phyloP scores from a whole-genome alignment of 1,140 invertebrate genomes.

The Wiebesia pumilae region DNA sequence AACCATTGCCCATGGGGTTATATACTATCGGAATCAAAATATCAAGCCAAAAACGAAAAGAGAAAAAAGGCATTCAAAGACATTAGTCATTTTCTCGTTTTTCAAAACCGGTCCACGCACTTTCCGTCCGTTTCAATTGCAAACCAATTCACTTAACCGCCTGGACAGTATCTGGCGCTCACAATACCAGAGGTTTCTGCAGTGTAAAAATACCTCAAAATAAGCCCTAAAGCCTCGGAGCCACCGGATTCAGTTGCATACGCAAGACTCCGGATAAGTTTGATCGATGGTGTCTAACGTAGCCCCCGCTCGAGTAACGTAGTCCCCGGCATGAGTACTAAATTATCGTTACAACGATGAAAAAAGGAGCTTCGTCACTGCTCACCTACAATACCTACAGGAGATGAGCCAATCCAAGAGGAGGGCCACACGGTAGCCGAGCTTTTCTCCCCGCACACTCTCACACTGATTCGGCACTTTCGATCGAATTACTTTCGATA shows the following conservation, averaged over 20 bases:
- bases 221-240: neutral
- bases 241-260: neutral
- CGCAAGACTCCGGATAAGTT: neutral
- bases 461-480: neutral
- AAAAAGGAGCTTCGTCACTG: neutral
- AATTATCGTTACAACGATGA: neutral
- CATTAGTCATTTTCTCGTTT: slow-evolving; percentile 28
- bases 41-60: neutral
- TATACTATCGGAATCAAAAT: neutral
- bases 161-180: neutral
- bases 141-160: neutral
- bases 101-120: slow-evolving; percentile 15
- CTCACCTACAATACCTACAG: neutral
- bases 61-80: neutral
- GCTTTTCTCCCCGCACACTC: neutral
- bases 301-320: neutral
- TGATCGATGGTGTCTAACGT: neutral
- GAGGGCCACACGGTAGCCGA: neutral
- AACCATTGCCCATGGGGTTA: neutral
- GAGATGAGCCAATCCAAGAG: too few species aligned
- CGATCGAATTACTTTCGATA: neutral
- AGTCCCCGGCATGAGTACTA: neutral
- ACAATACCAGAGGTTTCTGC: neutral
- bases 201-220: neutral
- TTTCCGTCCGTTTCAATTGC: slow-evolving; percentile 2